Percentiles rank a stretch among this genome's conserved stretches.
Evolutionary conservation across 2,888 invertebrate genomes (phyloP).

Genomic region (Celastrina argiolus): DNA sequence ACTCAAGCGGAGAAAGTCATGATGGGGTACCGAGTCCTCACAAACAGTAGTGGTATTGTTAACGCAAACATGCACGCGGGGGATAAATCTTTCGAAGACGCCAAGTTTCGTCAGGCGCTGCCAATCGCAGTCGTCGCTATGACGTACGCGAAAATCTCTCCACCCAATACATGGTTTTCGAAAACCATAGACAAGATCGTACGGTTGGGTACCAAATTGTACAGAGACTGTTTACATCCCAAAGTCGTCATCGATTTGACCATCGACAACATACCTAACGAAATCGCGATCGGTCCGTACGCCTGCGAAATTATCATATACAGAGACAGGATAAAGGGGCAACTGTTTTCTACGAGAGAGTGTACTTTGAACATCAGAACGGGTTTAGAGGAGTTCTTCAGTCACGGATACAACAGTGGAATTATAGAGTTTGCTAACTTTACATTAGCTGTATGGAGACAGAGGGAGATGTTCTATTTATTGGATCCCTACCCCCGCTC

Average conservation of each 20-base stretch:
- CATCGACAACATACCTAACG: constrained; percentile 76
- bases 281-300: constrained; percentile 76
- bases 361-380: constrained; percentile 68
- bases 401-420: constrained; percentile 66
- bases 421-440: constrained; percentile 79
- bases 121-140: constrained; percentile 78
- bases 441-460: constrained; percentile 79
- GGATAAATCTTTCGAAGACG: constrained; percentile 77
- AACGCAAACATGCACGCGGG: constrained; percentile 78
- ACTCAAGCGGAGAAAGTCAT: constrained; percentile 68
- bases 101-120: constrained; percentile 78
- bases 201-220: constrained; percentile 78
- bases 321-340: constrained; percentile 69
- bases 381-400: constrained; percentile 73
- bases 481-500: constrained; percentile 83
- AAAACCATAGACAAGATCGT: constrained; percentile 78
- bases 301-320: constrained; percentile 78
- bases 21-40: constrained; percentile 76
- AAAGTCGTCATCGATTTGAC: constrained; percentile 66
- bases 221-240: constrained; percentile 70
- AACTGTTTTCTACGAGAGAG: constrained; percentile 70
- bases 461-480: constrained; percentile 79
- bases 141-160: constrained; percentile 81
- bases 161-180: constrained; percentile 78
- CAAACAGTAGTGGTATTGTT: constrained; percentile 76